Conservation (phyloP, 2,113 vertebrate genomes). For the Petaurus breviceps region DNA sequence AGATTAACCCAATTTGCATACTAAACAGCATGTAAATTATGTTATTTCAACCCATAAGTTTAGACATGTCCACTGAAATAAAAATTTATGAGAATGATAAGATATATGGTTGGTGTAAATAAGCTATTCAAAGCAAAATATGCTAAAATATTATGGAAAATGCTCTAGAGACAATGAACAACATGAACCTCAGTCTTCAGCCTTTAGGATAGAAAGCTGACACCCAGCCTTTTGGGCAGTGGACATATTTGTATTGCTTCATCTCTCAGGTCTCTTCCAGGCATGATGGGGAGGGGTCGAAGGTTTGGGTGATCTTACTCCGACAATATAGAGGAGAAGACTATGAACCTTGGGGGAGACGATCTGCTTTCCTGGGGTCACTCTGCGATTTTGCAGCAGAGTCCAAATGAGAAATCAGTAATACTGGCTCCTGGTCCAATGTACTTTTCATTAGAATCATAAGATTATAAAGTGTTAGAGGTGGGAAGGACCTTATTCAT, state of each 20-base stretch:
- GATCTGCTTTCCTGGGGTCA: background rate
- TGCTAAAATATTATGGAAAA: constrained; percentile 53
- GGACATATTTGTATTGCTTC: background rate
- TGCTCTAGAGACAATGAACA: constrained; percentile 42
- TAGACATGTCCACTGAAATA: constrained; percentile 67
- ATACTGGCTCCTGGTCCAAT: background rate
- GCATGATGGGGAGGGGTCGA: background rate
- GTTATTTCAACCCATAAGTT: constrained; percentile 74
- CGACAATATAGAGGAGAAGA: rapidly evolving
- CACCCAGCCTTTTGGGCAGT: background rate
- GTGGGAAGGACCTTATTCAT: background rate
- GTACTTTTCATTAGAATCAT: background rate
- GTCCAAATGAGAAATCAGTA: background rate
- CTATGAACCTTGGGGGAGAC: no score
- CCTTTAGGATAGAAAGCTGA: background rate
- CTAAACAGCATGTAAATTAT: constrained; percentile 77
- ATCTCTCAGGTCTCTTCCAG: background rate
- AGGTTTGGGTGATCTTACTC: background rate
- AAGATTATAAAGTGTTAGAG: background rate
- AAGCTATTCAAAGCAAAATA: constrained; percentile 70
- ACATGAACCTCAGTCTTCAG: constrained; percentile 5
- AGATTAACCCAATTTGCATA: constrained; percentile 72
- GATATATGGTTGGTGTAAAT: constrained; percentile 70
- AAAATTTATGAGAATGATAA: constrained; percentile 68
- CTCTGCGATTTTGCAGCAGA: background rate